Base-by-base conservation (phyloP, 2,113 vertebrate species). In the Physeter macrocephalus region DNA sequence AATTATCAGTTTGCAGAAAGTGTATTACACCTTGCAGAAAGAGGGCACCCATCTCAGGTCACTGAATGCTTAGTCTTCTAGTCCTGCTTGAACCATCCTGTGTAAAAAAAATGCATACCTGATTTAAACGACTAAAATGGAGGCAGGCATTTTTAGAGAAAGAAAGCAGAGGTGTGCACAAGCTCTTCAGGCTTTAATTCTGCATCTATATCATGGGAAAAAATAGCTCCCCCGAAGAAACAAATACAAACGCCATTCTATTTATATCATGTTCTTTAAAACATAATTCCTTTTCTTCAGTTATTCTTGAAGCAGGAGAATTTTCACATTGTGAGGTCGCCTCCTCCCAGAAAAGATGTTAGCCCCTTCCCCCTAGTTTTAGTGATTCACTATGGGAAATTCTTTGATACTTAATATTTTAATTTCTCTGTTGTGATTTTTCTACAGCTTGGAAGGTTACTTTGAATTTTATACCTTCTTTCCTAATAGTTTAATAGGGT, bases 391-490 rank as follows among this genome's bases (percentile, higher is more conserved):
- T 91, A 85, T 69, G 88, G 93, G 36, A 82, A 93, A 90, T 90
- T 97, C 94, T 98, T 98, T 97, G 97, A 97, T 98, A 92, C 97
- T 97, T 98, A 97, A 97, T 97, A 97, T 97, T 97, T 95, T 94
- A 95, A 98, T 98, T 98, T 97, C 62, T 98, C 96, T 97, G 95
- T 97, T 98, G 96, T 97, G 96, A 98, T 98, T 98, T 96, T 97
- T 95, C 78, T 95, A 83, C 96, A 81, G 13, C 87, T 98, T 98
- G 98, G 96, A 98, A 98, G 90, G 84, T 97, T 97, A 96, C 71
- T 96, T 98, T 97, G 92, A 96, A 95, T 98, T 98, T 98, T 97
- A 61, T 97, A 90, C 97, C 95, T 96, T 97, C 87, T 96, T 97
- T 97, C 41, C 82, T 97, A 98, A 96, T 93, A 96, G 94, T 96